Base-by-base conservation (phyloP, 2,113 vertebrate species). In the Orthonyx spaldingii region DNA sequence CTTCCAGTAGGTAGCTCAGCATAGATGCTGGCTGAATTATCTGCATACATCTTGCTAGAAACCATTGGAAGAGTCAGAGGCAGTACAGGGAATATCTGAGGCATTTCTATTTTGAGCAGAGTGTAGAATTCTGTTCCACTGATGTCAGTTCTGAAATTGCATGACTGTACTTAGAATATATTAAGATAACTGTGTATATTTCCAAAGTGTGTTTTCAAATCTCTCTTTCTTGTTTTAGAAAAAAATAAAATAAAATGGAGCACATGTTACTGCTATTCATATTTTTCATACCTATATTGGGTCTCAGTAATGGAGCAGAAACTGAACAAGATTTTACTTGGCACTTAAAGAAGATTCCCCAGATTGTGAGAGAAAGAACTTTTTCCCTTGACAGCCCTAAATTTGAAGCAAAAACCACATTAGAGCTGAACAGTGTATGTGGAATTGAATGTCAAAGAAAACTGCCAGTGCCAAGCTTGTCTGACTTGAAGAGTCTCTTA, bases 381-480 rank as follows among this genome's bases (percentile, higher is more conserved):
- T 97, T 99, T 59, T 97, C 88, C 55, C 99, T 99, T 44, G 97
- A 97, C 55, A 98, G 92, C 94, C 98, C 99, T 70, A 94, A 93
- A 49, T 99, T 99, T 92, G 98, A 98, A 75, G 99, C 99, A 32
- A 97, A 98, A 37, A 59, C 98, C 33, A 96, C 97, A 72, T 46
- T 82, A 14, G 97, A 98, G 96, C 90, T 98, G 64, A 98, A 95
- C 13, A 97, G 97, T 3, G 98, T 96, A 30, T 99, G 99, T 86
- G 99, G 99, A 76, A 99, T 99, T 15, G 99, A 99, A 90, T 99
- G 99, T 90, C 99, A 99, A 97, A 98, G 96, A 33, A 97, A 79
- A 33, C 91, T 99, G 26, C 98, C 99, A 0, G 76, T 93, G 22
- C 98, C 99, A 44, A 98, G 97, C 53, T 91, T 99, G 66, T 94